Conservation (phyloP, 2,888 invertebrate species). For the Noctua pronuba region DNA sequence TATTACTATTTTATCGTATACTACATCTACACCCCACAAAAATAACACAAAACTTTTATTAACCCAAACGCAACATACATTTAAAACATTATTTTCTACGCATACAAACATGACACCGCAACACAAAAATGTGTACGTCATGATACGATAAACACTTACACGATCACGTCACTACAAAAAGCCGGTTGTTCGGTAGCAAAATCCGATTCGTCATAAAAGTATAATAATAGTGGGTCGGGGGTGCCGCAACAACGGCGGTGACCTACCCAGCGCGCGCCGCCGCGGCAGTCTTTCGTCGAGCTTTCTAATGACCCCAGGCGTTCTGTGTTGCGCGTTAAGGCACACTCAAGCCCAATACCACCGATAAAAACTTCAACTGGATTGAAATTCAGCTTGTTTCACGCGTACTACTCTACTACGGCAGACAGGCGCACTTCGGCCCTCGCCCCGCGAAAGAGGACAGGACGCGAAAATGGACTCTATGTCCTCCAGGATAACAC, state of each 20-base stretch:
- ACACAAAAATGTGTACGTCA: conserved; percentile 58
- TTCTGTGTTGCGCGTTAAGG: conserved; percentile 84
- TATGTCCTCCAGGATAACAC: conserved; percentile 81
- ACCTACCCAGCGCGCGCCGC: conserved; percentile 88
- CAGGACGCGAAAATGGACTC: conserved; percentile 84
- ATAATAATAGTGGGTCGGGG: conserved; percentile 90
- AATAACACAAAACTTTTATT: background rate
- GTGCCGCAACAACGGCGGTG: conserved; percentile 89
- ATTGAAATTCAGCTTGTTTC: conserved; percentile 80
- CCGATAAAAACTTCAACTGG: conserved; percentile 79
- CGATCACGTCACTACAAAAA: conserved; percentile 80
- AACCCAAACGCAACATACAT: conserved; percentile 24
- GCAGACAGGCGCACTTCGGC: conserved; percentile 82
- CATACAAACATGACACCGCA: conserved; percentile 43
- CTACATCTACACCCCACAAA: background rate
- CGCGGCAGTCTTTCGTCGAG: conserved; percentile 89
- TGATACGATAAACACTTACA: conserved; percentile 74
- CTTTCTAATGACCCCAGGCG: conserved; percentile 90
- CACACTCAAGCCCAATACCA: conserved; percentile 76
- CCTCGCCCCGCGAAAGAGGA: conserved; percentile 63
- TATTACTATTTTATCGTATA: background rate
- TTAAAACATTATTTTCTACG: conserved; percentile 29
- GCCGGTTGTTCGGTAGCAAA: conserved; percentile 84
- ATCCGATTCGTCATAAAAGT: conserved; percentile 90
- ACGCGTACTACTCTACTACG: conserved; percentile 77